A percentile compares a stretch with the other conserved stretches of the same genome.
phyloP scores from a whole-genome alignment of 1,140 invertebrate species.

The Lysiphlebus fabarum region DNA sequence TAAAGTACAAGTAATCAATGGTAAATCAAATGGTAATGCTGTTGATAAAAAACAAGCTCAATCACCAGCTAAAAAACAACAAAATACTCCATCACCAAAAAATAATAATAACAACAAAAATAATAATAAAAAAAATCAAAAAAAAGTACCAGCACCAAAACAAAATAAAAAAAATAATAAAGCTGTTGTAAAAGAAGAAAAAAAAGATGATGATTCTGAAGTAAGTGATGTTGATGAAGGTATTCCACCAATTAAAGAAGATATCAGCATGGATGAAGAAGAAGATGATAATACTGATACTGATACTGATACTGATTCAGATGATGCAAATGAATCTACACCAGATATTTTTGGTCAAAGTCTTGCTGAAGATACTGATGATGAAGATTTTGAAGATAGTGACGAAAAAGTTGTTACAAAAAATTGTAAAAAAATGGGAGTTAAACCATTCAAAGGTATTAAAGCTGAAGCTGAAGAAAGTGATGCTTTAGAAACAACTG shows the following conservation, averaged over 20 bases:
- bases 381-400: slow-evolving; percentile 26
- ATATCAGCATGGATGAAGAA: slow-evolving; percentile 8
- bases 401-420: neutral
- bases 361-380: slow-evolving; percentile 24
- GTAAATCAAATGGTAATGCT: slow-evolving; percentile 9
- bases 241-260: slow-evolving; percentile 19
- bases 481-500: slow-evolving; percentile 26
- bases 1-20: slow-evolving; percentile 28
- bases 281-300: slow-evolving; percentile 24
- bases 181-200: slow-evolving; percentile 11
- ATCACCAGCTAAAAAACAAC: neutral
- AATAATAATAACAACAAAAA: slow-evolving; percentile 6
- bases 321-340: slow-evolving; percentile 5
- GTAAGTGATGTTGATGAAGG: slow-evolving; percentile 23
- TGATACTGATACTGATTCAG: slow-evolving; percentile 20
- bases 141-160: neutral
- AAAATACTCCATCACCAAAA: neutral
- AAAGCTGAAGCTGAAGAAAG: slow-evolving; percentile 8
- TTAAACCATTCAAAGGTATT: slow-evolving; percentile 35
- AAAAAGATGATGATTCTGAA: slow-evolving; percentile 19
- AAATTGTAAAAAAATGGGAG: slow-evolving; percentile 28
- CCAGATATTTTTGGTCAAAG: slow-evolving; percentile 20
- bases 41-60: neutral
- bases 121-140: slow-evolving; percentile 5
- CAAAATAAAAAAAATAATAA: slow-evolving; percentile 18